Conservation (phyloP, 2,113 vertebrate genomes). For the Blennius ocellaris region DNA sequence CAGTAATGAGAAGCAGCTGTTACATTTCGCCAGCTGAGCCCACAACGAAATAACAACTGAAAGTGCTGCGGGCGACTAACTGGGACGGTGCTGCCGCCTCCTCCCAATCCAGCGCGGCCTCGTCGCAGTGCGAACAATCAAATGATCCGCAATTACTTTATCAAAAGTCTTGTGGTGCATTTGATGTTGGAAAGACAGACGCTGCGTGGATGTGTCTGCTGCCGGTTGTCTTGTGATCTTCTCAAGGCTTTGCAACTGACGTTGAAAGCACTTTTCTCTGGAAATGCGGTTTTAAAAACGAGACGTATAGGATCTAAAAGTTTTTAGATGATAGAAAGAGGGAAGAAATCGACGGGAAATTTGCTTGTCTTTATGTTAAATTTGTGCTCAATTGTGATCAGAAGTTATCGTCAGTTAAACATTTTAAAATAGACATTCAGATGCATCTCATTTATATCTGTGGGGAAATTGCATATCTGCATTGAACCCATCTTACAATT, state of each 20-base stretch:
- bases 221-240: conserved; percentile 23
- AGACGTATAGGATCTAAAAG: background rate
- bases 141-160: conserved; percentile 40
- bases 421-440: too few relatives aligned
- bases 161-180: conserved; percentile 10
- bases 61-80: conserved; percentile 54
- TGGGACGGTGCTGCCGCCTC: conserved; percentile 22
- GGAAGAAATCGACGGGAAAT: too few relatives aligned
- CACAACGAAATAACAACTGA: conserved; percentile 43
- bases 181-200: conserved; percentile 28
- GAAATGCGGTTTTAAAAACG: conserved; percentile 4
- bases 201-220: conserved; percentile 2
- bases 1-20: conserved; percentile 68
- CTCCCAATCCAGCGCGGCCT: conserved; percentile 34
- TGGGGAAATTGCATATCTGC: too few relatives aligned
- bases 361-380: too few relatives aligned
- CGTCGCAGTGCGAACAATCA: conserved; percentile 19
- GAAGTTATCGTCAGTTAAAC: too few relatives aligned
- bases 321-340: background rate
- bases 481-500: too few relatives aligned
- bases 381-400: too few relatives aligned
- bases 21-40: conserved; percentile 63
- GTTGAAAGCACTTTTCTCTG: background rate
- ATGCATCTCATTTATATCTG: too few relatives aligned
- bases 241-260: conserved; percentile 1